phyloP scores from a whole-genome alignment of 2,797 vertebrate genomes.

The Rhabdophis nuchalis region DNA sequence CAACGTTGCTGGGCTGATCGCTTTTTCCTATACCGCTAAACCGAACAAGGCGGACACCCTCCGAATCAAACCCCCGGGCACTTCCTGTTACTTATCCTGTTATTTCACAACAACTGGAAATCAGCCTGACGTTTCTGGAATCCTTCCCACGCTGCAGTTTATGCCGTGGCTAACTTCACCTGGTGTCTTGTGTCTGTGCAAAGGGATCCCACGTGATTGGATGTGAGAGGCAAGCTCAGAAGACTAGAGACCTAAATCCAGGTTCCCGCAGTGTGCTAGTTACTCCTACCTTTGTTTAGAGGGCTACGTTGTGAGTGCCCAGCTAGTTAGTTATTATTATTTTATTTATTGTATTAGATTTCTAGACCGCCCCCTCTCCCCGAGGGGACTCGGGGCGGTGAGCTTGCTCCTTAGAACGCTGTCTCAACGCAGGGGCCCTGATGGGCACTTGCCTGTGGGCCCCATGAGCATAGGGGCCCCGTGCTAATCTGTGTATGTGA shows the following conservation, averaged over 20 bases:
- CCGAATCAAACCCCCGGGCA: neutral
- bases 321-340: neutral
- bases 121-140: neutral
- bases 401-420: neutral
- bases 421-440: no score
- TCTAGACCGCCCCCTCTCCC: no score
- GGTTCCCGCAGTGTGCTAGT: neutral
- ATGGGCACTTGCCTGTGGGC: no score
- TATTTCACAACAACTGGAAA: neutral
- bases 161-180: neutral
- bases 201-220: neutral
- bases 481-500: no score
- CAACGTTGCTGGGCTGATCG: neutral
- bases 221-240: neutral
- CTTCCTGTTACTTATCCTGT: neutral
- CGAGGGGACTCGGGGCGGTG: no score
- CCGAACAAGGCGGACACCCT: neutral
- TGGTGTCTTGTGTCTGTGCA: neutral
- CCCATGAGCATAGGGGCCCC: no score
- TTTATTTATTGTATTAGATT: no score
- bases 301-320: neutral
- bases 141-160: neutral
- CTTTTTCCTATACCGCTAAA: neutral
- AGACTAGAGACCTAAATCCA: neutral
- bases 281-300: neutral